Base-by-base conservation (phyloP, 30 jellyfish, hydroid and myxozoan genomes). In the Mastigias papua region DNA sequence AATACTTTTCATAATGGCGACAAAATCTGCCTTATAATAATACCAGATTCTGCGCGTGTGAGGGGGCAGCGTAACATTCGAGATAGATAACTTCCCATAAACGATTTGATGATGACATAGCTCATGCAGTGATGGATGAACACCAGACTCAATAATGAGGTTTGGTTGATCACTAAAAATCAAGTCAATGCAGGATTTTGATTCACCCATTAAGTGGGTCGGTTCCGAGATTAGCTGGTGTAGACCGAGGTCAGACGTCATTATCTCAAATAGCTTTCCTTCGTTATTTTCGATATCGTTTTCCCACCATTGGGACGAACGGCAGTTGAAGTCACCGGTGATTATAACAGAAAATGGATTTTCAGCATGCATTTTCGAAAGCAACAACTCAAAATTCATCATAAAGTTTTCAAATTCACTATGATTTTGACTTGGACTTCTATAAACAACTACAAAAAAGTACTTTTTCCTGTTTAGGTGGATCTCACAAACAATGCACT, bases 21-120 rank as follows among this genome's bases (percentile, higher is more conserved):
- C 33, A 80, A 66, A 26, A 50, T 54, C 46, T 80, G 90, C 90
- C 32, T 80, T 61, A 68, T 80, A 82, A 80, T 62, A 80, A 54
- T 80, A 66, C 90, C 90, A 80, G 26, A 80, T 63, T 82, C 90
- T 80, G 81, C 81, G 90, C n/a, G 48, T 80, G 71, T 80, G 62
- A 61, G 81, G 81, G 54, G 82, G 82, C 64, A 80, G 70, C 23
- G 48, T 23, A 26, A 65, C 70, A 29, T 80, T 80, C 34, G 81
- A 65, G 37, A 66, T 54, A 27, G 90, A 80, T 80, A 80, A 48
- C 42, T 66, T 64, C 25, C 90, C 90, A 31, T 80, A 37, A 51
- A 64, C 63, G 25, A 80, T 80, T 80, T 80, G 90, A 32, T 80
- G 81, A 80, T 66, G 90, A 49, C 90, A 80, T 70, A 60, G 90